Evolutionary conservation across 2,797 vertebrate genomes (phyloP), one percentile per base, ranked within the genome.

Genomic region (Hephaestus fuliginosus): DNA sequence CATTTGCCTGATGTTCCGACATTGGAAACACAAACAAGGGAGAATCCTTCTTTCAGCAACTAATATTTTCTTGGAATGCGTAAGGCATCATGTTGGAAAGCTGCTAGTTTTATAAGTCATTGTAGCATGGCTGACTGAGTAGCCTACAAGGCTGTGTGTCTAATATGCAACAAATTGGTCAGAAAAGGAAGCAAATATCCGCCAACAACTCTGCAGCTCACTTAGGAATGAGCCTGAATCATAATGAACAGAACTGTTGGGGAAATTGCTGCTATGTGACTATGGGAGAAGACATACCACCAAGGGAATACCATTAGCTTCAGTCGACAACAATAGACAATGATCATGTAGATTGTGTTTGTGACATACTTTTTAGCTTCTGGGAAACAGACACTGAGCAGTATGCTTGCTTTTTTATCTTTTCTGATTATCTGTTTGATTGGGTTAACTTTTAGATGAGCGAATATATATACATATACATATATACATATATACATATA

Each of bases 191-290:
- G 15, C 28, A 75, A 28, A 46, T 62, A 65, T 44, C 25, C 55
- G 48, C 44, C 70, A 77, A 55, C 56, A 72, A 18, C 52, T 75
- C 63, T 72, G n/a, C 20, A 67, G 62, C 41, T 66, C 51, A 58
- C 60, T 48, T 30, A 58, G 62, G 51, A 63, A 3, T 36, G 8
- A 55, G 8, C 15, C n/a, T 68, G 49, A 82, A 65, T 62, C 53
- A 80, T 44, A 64, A 52, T 65, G 60, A 71, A 72, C 61, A 70
- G 5, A 51, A 44, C 10, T 41, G 41, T 56, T 58, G 6, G 43
- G 57, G 25, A 78, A 79, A 68, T n/a, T 46, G 64, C 41, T 73
- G 53, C 68, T 22, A 7, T 62, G 57, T 33, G 62, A 67, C n/a
- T 17, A 49, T 36, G 70, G 60, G 15, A 76, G 72, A 64, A 39